These are phyloP conservation scores for Calephelis nemesis DNA, from an alignment of 1,140 invertebrate genomes.

Conservation along the genomic window DNA sequence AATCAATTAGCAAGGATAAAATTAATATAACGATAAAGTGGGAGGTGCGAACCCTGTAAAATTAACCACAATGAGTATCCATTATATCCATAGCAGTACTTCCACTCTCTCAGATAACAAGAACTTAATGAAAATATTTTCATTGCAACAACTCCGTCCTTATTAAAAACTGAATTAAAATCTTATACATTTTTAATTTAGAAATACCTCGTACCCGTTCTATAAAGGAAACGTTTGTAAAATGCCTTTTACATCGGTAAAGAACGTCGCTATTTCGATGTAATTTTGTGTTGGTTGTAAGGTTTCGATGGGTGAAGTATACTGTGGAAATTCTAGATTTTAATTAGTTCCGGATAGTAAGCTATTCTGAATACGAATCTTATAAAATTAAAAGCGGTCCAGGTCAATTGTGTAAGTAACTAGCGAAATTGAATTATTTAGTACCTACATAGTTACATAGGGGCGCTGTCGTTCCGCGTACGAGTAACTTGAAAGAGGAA, in stretches of 20 bases:
- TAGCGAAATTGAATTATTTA: too few species aligned
- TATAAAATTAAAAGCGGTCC: too few species aligned
- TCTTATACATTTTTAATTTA: constrained; percentile 16
- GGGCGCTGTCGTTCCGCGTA: too few species aligned
- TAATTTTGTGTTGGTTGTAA: not conserved
- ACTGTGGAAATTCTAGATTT: too few species aligned
- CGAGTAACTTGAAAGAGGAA: too few species aligned
- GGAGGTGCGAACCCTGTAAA: not conserved
- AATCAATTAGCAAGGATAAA: too few species aligned
- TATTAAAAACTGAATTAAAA: constrained; percentile 14
- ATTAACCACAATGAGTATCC: not conserved
- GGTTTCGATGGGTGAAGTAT: too few species aligned
- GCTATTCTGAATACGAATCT: too few species aligned
- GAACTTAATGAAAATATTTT: constrained; percentile 18
- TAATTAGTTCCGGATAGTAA: too few species aligned
- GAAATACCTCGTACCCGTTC: constrained; percentile 10
- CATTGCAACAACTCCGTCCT: constrained; percentile 8
- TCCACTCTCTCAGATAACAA: not conserved
- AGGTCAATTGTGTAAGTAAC: too few species aligned
- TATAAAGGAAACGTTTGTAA: not conserved
- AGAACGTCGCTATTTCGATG: not conserved
- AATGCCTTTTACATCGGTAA: constrained; percentile 8
- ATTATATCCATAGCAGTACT: too few species aligned
- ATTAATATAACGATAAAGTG: not conserved
- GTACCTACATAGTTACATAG: too few species aligned